phyloP scores from a whole-genome alignment of 2,888 invertebrate genomes.

The Dugesia japonica region DNA sequence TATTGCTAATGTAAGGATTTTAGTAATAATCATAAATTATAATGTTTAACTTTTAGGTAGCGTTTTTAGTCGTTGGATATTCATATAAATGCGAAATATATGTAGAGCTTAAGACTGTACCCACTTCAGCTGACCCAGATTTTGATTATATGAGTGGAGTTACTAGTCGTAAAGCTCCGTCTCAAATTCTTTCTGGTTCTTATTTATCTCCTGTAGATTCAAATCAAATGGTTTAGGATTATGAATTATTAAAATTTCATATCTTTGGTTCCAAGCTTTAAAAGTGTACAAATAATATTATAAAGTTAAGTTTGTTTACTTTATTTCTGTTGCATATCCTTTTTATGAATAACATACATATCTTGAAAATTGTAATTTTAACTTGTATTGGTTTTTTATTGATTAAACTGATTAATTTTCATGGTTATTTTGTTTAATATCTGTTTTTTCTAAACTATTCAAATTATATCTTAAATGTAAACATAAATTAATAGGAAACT shows the following conservation, averaged over 20 bases:
- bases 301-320: no score
- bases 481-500: no score
- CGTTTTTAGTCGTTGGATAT: background rate
- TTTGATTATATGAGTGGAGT: slow-evolving; percentile 12
- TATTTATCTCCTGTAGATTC: background rate
- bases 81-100: background rate
- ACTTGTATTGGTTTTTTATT: no score
- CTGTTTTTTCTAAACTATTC: no score
- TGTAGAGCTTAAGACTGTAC: background rate
- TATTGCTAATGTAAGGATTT: slow-evolving; percentile 3
- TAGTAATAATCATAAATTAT: no score
- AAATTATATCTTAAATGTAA: no score
- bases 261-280: background rate
- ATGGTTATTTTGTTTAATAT: no score
- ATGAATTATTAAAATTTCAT: background rate
- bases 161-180: background rate
- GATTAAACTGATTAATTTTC: no score
- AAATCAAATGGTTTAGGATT: slow-evolving; percentile 6
- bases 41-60: background rate
- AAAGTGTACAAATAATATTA: background rate
- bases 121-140: background rate
- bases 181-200: background rate
- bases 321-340: no score
- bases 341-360: no score
- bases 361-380: no score